phyloP scores from a whole-genome alignment of 2,797 vertebrate genomes.

The Labroides dimidiatus region DNA sequence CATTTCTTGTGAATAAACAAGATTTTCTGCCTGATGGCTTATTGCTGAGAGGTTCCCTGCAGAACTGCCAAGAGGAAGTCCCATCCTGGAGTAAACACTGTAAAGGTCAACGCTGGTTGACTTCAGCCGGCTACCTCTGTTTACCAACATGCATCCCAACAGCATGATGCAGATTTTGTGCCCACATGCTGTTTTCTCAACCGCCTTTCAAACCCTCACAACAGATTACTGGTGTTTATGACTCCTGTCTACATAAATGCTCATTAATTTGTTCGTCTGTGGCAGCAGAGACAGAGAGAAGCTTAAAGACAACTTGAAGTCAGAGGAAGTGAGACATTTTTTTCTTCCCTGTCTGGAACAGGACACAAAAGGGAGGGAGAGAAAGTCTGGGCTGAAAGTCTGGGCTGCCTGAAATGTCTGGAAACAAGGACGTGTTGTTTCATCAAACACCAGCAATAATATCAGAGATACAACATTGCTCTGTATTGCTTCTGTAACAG shows the following conservation, averaged over 20 bases:
- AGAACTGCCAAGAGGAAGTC: slow-evolving; percentile 32
- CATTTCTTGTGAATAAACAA: slow-evolving; percentile 15
- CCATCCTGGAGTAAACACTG: slow-evolving; percentile 30
- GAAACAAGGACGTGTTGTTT: neutral
- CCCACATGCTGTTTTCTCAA: slow-evolving; percentile 38
- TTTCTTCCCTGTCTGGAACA: slow-evolving; percentile 1
- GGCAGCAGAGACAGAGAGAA: slow-evolving; percentile 23
- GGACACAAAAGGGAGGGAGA: slow-evolving; percentile 14
- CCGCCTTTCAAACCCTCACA: too few relatives aligned
- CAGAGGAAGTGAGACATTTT: slow-evolving; percentile 5
- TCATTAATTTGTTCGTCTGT: slow-evolving; percentile 34
- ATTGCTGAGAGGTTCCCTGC: slow-evolving; percentile 23
- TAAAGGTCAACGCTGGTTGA: slow-evolving; percentile 64
- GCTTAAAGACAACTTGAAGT: slow-evolving; percentile 33
- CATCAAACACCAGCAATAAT: neutral
- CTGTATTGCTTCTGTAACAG: too few relatives aligned
- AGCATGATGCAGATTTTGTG: slow-evolving; percentile 22
- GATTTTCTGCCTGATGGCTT: slow-evolving; percentile 11
- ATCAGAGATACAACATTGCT: too few relatives aligned
- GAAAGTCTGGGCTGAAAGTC: slow-evolving; percentile 16
- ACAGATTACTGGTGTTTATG: slow-evolving; percentile 20
- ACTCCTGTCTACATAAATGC: slow-evolving; percentile 17
- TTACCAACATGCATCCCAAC: slow-evolving; percentile 23
- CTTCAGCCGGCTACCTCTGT: slow-evolving; percentile 52
- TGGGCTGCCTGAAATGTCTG: slow-evolving; percentile 7